Conservation (phyloP, 2,888 invertebrate species). For the Luperina nickerlii region DNA sequence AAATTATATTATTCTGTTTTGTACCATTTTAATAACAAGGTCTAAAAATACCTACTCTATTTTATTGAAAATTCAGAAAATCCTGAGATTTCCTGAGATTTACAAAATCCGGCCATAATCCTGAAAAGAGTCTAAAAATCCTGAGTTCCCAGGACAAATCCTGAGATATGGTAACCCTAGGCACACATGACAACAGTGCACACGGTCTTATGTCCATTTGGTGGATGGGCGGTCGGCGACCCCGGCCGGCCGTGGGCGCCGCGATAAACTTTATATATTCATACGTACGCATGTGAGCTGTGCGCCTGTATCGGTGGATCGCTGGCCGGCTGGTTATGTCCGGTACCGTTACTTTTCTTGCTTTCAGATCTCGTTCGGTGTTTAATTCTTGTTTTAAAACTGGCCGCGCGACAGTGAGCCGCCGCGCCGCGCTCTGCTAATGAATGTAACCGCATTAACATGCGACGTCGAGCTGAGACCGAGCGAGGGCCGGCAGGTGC, state of each 20-base stretch:
- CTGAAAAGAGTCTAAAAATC: no score
- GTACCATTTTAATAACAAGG: no score
- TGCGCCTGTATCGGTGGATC: constrained; percentile 54
- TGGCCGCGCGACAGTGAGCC: constrained; percentile 60
- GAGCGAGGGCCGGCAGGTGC: constrained; percentile 21
- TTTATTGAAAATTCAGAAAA: no score
- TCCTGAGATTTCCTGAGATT: no score
- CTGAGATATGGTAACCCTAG: background rate
- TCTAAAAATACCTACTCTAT: no score
- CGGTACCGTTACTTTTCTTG: constrained; percentile 80
- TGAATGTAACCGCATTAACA: constrained; percentile 65
- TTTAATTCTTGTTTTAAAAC: constrained; percentile 77
- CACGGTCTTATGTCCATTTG: constrained; percentile 69
- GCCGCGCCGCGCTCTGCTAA: constrained; percentile 63
- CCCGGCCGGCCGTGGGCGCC: constrained; percentile 64
- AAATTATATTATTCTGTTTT: no score
- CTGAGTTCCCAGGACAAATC: no score
- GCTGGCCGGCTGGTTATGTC: constrained; percentile 72
- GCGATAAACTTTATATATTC: constrained; percentile 69
- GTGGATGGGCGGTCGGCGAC: constrained; percentile 71
- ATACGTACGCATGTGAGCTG: constrained; percentile 62
- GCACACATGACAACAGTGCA: constrained; percentile 68
- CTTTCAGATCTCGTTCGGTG: constrained; percentile 79
- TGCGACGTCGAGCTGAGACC: constrained; percentile 35
- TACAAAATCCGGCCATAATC: no score